phyloP scores from a whole-genome alignment of 2,888 invertebrate species.

The Drosophila seclusa region DNA sequence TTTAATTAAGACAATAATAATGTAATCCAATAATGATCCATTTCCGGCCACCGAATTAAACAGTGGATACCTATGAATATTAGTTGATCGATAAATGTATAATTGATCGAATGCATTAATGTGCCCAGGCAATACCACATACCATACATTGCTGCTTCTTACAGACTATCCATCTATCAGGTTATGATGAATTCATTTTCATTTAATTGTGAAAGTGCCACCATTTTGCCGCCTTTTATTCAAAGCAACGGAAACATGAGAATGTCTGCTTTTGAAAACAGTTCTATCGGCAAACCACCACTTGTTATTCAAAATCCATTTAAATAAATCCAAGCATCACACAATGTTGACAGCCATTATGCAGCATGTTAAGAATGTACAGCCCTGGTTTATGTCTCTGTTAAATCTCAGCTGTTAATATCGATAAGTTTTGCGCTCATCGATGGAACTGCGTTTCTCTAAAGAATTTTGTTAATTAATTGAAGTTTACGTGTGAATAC shows the following conservation, averaged over 20 bases:
- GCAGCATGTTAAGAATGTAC: not conserved
- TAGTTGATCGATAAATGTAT: not conserved
- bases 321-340: not conserved
- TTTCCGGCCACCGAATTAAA: not conserved
- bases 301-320: not conserved
- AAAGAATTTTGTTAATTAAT: not conserved
- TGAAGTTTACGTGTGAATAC: not conserved
- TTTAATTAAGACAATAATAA: not conserved
- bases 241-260: not conserved
- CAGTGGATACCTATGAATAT: not conserved
- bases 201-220: not conserved
- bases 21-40: not conserved
- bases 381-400: not conserved
- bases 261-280: not conserved
- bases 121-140: no score
- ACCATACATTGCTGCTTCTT: no score
- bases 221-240: not conserved
- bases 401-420: constrained; percentile 15
- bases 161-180: no score
- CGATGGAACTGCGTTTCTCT: not conserved
- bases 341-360: not conserved
- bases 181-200: not conserved
- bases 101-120: not conserved
- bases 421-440: constrained; percentile 8
- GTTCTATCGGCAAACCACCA: constrained; percentile 2